These are phyloP conservation scores for Unio pictorum DNA, from an alignment of 2,888 invertebrate species.

Conservation along the genomic window DNA sequence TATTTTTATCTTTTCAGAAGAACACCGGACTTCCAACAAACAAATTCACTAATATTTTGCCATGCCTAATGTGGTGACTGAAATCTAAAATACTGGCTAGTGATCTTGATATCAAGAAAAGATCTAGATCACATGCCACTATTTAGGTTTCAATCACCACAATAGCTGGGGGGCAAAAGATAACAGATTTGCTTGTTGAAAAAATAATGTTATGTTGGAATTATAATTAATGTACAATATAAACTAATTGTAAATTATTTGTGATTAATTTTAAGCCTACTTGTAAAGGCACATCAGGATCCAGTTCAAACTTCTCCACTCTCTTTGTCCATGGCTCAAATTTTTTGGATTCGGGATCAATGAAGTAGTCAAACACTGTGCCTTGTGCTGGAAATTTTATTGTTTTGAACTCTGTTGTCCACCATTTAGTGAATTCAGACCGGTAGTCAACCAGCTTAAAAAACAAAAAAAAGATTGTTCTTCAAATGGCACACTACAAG, in stretches of 20 bases:
- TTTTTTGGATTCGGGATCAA: slow-evolving; percentile 90
- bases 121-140: too few species aligned
- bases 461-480: neutral
- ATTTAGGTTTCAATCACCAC: too few species aligned
- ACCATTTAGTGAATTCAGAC: slow-evolving; percentile 97
- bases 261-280: slow-evolving; percentile 69
- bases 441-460: slow-evolving; percentile 87
- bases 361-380: slow-evolving; percentile 94
- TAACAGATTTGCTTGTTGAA: too few species aligned
- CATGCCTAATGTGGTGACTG: too few species aligned
- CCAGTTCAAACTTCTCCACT: slow-evolving; percentile 90
- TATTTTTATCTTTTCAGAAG: too few species aligned
- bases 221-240: neutral
- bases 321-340: slow-evolving; percentile 92
- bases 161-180: too few species aligned
- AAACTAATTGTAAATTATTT: neutral
- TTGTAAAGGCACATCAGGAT: slow-evolving; percentile 91
- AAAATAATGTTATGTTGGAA: neutral
- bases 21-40: too few species aligned
- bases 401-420: slow-evolving; percentile 94
- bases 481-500: neutral
- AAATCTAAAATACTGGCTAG: too few species aligned
- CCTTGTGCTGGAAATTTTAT: slow-evolving; percentile 92
- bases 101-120: too few species aligned
- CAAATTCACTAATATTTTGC: too few species aligned